Base-by-base conservation (phyloP, 2,113 vertebrate genomes). In the Erpornis zantholeuca region DNA sequence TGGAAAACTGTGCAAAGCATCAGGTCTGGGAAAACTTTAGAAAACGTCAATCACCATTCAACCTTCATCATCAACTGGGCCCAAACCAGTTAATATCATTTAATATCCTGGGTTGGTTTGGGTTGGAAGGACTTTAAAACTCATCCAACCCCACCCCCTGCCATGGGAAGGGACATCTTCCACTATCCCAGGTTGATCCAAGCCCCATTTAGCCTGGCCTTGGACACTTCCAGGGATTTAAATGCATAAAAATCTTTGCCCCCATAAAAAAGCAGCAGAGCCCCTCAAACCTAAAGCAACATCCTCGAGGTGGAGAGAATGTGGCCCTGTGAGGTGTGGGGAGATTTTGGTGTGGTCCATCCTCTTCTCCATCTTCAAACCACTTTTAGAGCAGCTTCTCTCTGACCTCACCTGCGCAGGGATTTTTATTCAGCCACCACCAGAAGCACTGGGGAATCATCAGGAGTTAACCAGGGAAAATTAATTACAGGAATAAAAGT, bases 401-500 rank as follows among this genome's bases (percentile, higher is more conserved):
- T 59, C 79, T 16, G 23, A n/a, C 27, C 73, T 79, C 53, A 54
- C 36, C 7, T 1, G 9, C 17, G 31, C 24, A 17, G 19, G 1
- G 20, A 23, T 50, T 53, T 59, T 11, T 15, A 40, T 33, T 29
- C 63, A 79, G 60, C 42, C 54, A 35, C 57, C n/a, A 57, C 31
- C 75, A 80, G 50, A 10, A 53, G 8, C 25, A 4, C 56, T 63
- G 65, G 69, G n/a, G 91, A 90, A 31, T 18, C 17, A 8, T 45
- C 36, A 49, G 57, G 75, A 88, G 36, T 69, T 82, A 85, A 85
- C 12, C 40, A 76, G 75, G 36, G 78, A 36, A 87, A 95, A 93
- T 88, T 79, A 86, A 90, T 95, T 89, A 88, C 53, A 60, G 57
- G 82, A 76, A 49, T 82, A 90, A 93, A 86, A 93, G 54, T 80